phyloP scores from a whole-genome alignment of 2,113 vertebrate species.

The Lagopus muta region DNA sequence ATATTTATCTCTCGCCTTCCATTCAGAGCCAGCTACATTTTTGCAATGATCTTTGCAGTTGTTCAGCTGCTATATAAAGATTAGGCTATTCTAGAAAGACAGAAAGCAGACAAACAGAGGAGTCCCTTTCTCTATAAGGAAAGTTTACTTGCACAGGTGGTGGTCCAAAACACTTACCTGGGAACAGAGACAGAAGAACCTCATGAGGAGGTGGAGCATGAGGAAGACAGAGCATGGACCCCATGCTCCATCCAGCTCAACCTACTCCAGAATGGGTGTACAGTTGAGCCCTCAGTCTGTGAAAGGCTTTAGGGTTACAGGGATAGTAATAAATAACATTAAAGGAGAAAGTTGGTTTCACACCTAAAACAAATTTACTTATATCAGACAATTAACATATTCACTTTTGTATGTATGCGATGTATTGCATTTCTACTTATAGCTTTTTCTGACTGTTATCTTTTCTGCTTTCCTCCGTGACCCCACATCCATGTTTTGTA shows the following conservation, averaged over 20 bases:
- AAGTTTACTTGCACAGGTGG: neutral
- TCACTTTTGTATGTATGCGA: neutral
- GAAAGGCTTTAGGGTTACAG: neutral
- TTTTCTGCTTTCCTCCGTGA: neutral
- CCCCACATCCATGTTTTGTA: neutral
- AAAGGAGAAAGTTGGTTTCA: neutral
- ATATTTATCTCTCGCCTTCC: neutral
- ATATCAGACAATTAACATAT: neutral
- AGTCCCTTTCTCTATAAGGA: neutral
- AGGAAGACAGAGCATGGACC: neutral
- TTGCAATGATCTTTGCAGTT: neutral
- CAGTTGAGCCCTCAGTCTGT: neutral
- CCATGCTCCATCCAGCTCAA: neutral
- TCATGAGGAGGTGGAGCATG: neutral
- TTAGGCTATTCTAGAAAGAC: neutral
- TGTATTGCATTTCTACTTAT: neutral
- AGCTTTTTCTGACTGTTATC: neutral
- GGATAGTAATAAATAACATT: neutral
- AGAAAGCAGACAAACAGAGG: neutral
- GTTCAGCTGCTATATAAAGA: neutral
- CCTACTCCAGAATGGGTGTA: rapidly evolving
- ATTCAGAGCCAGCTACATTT: neutral
- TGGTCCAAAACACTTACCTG: neutral
- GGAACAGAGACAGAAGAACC: neutral
- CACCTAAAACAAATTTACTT: neutral